Evolutionary conservation across 2,113 vertebrate species (phyloP).

Genomic region (Rattus norvegicus): GRCr8 NC_086038.1:4155501-4156000

Average conservation of each 20-base stretch:
- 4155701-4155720: constrained; percentile 59
- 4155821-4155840: constrained; percentile 29
- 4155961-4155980: neutral
- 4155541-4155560: neutral
- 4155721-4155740: constrained; percentile 56
- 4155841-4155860: neutral
- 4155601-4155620: constrained; percentile 45
- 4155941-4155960: neutral
- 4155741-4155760: constrained; percentile 81
- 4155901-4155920: neutral
- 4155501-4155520: neutral
- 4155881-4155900: neutral
- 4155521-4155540: neutral
- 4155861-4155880: neutral
- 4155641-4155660: constrained; percentile 51
- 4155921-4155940: neutral
- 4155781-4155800: constrained; percentile 73
- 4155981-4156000: neutral
- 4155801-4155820: constrained; percentile 48
- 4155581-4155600: constrained; percentile 76
- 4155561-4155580: constrained; percentile 62
- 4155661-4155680: constrained; percentile 20
- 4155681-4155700: constrained; percentile 65
- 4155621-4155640: constrained; percentile 69
- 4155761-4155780: constrained; percentile 69